Percentiles rank a stretch among this genome's conserved stretches.
phyloP scores from a whole-genome alignment of 92 coral and sea anemone species.

The Palythoa heliodiscus region DNA sequence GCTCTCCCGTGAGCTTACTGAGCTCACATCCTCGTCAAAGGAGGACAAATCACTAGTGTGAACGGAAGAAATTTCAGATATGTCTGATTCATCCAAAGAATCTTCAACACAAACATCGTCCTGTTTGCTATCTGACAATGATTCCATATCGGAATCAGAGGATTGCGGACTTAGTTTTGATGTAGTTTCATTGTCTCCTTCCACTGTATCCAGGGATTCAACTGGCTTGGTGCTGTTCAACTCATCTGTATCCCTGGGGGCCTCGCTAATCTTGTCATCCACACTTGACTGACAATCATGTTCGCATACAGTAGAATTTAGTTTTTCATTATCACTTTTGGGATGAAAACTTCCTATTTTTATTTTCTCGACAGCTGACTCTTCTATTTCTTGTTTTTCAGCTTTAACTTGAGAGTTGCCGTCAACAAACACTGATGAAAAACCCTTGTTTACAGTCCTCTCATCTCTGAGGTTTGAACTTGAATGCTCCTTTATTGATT shows the following conservation, averaged over 20 bases:
- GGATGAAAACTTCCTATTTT: conserved; percentile 18
- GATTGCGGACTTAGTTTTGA: background rate
- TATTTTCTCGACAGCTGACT: conserved; percentile 20
- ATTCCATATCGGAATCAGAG: background rate
- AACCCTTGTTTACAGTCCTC: conserved; percentile 22
- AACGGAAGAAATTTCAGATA: conserved; percentile 93
- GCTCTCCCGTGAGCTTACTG: conserved; percentile 50
- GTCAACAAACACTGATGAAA: background rate
- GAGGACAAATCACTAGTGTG: conserved; percentile 99
- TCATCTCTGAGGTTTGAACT: conserved; percentile 33
- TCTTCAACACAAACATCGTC: conserved; percentile 49
- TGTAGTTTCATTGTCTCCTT: background rate
- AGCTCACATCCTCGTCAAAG: conserved; percentile 85
- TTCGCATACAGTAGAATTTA: background rate
- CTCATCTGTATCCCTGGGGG: background rate
- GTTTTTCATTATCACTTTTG: background rate
- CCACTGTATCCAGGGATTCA: background rate
- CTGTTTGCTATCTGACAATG: conserved; percentile 14
- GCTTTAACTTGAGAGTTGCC: background rate
- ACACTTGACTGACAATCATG: background rate
- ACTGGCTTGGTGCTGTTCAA: background rate
- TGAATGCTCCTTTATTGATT: background rate
- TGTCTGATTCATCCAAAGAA: conserved; percentile 78
- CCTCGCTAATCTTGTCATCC: background rate
- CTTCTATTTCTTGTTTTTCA: conserved; percentile 32